phyloP scores from a whole-genome alignment of 2,888 invertebrate genomes.

The Nymphalis c-album region DNA sequence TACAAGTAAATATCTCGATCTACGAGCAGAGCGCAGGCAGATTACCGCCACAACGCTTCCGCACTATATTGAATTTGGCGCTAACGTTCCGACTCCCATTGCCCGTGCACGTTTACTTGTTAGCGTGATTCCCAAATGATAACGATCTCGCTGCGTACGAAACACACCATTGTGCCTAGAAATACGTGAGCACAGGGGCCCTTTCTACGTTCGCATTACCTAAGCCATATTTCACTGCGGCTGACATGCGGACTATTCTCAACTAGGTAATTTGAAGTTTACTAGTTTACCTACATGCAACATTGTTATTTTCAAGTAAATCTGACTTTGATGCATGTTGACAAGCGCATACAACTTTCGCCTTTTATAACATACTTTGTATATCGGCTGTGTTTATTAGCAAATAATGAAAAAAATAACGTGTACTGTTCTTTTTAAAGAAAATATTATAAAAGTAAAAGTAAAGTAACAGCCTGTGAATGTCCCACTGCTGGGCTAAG shows the following conservation, averaged over 20 bases:
- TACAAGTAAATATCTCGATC: conserved; percentile 79
- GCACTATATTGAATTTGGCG: conserved; percentile 75
- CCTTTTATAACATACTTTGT: conserved; percentile 24
- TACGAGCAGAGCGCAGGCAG: conserved; percentile 58
- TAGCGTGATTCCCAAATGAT: conserved; percentile 75
- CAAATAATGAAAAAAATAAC: not conserved
- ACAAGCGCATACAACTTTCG: conserved; percentile 40
- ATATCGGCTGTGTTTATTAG: not conserved
- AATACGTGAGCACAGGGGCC: conserved; percentile 42
- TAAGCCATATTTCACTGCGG: conserved; percentile 44
- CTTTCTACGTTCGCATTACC: conserved; percentile 43
- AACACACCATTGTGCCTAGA: conserved; percentile 52
- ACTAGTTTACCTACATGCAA: conserved; percentile 41
- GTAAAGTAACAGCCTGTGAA: too few species aligned
- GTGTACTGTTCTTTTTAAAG: not conserved
- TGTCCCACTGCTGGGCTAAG: too few species aligned
- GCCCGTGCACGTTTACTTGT: conserved; percentile 71
- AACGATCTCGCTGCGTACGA: conserved; percentile 59
- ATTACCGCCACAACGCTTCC: conserved; percentile 72
- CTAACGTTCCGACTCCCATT: conserved; percentile 63
- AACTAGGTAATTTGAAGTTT: conserved; percentile 43
- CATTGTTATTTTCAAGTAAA: conserved; percentile 38
- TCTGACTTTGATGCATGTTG: conserved; percentile 40
- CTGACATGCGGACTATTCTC: conserved; percentile 44
- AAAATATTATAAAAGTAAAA: too few species aligned